Evolutionary conservation across 2,113 vertebrate genomes (phyloP).

Genomic region (Cyprinodon variegatus): DNA sequence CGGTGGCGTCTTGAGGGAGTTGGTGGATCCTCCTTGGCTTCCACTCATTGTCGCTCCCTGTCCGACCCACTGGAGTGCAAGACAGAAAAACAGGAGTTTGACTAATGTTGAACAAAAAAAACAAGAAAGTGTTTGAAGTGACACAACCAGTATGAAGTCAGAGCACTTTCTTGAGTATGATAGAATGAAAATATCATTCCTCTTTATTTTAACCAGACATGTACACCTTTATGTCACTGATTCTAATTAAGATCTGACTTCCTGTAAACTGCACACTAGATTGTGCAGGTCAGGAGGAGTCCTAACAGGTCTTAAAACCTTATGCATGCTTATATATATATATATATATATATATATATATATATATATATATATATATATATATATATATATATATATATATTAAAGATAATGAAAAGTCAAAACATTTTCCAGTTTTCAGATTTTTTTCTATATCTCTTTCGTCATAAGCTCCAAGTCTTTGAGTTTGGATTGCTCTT

Average conservation of each 20-base stretch:
- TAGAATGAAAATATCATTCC: not conserved
- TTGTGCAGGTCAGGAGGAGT: not conserved
- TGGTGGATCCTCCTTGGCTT: constrained; percentile 76
- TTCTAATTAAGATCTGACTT: not conserved
- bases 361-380: no score
- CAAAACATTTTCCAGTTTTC: no score
- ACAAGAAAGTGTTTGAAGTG: not conserved
- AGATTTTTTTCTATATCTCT: no score
- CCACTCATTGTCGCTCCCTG: constrained; percentile 62
- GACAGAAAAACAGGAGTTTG: constrained; percentile 11
- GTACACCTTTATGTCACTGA: no score
- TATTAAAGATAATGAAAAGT: no score
- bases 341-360: no score
- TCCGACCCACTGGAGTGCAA: constrained; percentile 62
- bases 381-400: no score
- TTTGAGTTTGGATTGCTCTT: no score
- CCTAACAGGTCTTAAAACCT: no score
- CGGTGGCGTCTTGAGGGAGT: constrained; percentile 75
- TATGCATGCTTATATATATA: no score
- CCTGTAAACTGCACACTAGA: not conserved
- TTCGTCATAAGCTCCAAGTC: no score
- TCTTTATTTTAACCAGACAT: not conserved
- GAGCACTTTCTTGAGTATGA: not conserved
- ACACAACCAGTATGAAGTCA: not conserved
- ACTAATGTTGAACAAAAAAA: not conserved